Conservation (phyloP, 1,140 invertebrate species). For the Brachionus angularis region DNA sequence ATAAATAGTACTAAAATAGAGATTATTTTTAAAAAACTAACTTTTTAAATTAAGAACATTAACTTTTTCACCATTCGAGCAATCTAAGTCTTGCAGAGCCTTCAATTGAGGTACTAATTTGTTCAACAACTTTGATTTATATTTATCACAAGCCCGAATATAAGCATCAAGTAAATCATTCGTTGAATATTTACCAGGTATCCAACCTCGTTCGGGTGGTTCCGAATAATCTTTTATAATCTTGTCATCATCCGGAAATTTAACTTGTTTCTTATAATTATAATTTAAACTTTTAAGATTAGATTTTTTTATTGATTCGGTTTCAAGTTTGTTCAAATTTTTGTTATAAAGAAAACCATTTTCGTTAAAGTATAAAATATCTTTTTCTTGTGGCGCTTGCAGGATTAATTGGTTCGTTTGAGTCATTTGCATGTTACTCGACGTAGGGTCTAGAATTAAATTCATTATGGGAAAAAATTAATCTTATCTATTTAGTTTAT, state of each 20-base stretch:
- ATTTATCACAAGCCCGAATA: constrained; percentile 20
- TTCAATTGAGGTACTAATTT: constrained; percentile 16
- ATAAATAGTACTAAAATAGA: too few relatives aligned
- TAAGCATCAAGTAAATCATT: constrained; percentile 20
- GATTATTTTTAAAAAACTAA: not conserved
- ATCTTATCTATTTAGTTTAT: too few relatives aligned
- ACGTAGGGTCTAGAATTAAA: too few relatives aligned
- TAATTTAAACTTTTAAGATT: not conserved
- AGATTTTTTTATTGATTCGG: not conserved
- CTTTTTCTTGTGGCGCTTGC: constrained; percentile 22
- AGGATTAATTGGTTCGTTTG: constrained; percentile 10
- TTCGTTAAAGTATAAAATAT: constrained; percentile 32
- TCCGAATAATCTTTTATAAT: constrained; percentile 43
- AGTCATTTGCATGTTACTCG: too few relatives aligned
- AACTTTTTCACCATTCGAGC: constrained; percentile 40
- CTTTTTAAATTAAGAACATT: constrained; percentile 43
- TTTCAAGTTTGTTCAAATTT: too few relatives aligned
- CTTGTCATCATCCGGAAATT: constrained; percentile 21
- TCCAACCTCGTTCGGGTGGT: constrained; percentile 15
- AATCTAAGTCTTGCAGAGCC: constrained; percentile 32
- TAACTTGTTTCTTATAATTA: constrained; percentile 12
- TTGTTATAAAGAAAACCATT: not conserved
- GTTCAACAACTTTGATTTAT: constrained; percentile 16
- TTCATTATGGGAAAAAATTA: too few relatives aligned
- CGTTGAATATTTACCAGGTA: constrained; percentile 31